These are phyloP conservation scores for Lysiphlebus fabarum DNA, from an alignment of 1,140 invertebrate species.

Conservation along the genomic window DNA sequence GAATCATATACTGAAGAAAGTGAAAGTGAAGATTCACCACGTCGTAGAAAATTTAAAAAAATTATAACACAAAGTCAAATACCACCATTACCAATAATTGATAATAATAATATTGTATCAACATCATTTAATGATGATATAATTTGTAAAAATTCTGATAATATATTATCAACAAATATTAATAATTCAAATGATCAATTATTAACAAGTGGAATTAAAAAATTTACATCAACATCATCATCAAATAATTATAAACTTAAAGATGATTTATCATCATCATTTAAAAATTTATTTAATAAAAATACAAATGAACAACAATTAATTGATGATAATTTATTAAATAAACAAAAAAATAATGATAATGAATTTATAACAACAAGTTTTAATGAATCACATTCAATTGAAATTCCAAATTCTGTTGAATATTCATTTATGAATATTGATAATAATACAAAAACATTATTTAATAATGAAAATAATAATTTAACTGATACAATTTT, in stretches of 20 bases:
- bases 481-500: not conserved
- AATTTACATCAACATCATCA: not conserved
- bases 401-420: constrained; percentile 30
- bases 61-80: constrained; percentile 32
- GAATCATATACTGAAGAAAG: constrained; percentile 48
- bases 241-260: constrained; percentile 1
- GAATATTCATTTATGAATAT: constrained; percentile 30
- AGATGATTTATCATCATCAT: too few species aligned
- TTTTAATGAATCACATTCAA: constrained; percentile 27
- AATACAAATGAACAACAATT: constrained; percentile 27
- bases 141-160: not conserved
- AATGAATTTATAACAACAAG: not conserved
- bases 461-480: constrained; percentile 36
- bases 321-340: constrained; percentile 29
- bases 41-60: constrained; percentile 38
- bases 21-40: constrained; percentile 42
- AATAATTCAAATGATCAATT: too few species aligned
- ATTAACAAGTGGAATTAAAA: too few species aligned
- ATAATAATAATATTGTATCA: not conserved
- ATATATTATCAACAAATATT: too few species aligned
- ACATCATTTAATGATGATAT: not conserved
- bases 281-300: too few species aligned
- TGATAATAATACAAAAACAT: constrained; percentile 40
- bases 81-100: constrained; percentile 44
- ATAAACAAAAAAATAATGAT: not conserved